These are phyloP conservation scores for Oreortyx pictus DNA, from an alignment of 2,797 vertebrate species.

Conservation along the genomic window DNA sequence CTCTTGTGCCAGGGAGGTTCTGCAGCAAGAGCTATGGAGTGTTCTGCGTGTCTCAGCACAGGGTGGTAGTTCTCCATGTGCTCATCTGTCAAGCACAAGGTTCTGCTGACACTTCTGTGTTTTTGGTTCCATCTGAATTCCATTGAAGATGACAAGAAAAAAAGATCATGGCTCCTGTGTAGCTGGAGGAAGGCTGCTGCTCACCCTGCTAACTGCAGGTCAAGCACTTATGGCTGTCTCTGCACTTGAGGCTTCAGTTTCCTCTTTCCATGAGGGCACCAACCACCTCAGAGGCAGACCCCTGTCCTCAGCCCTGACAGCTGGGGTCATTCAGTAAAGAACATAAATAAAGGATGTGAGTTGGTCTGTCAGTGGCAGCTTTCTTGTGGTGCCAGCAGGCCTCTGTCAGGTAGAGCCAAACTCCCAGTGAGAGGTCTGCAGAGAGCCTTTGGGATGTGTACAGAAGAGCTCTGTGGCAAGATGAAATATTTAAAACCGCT, in stretches of 20 bases:
- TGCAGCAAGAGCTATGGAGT: not conserved
- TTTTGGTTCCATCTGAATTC: not conserved
- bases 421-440: not conserved
- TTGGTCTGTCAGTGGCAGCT: not conserved
- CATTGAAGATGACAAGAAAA: not conserved
- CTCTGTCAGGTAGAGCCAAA: slow-evolving; percentile 14
- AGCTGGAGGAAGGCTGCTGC: not conserved
- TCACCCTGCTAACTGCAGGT: not conserved
- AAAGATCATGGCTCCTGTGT: not conserved
- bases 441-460: slow-evolving; percentile 53
- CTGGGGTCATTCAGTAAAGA: slow-evolving; percentile 2
- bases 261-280: not conserved
- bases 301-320: not conserved
- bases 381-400: slow-evolving; percentile 43
- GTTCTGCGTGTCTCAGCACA: not conserved
- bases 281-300: not conserved
- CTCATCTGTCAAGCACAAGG: not conserved
- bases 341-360: slow-evolving; percentile 46
- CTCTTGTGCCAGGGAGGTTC: not conserved
- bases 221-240: not conserved
- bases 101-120: not conserved
- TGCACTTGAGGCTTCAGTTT: not conserved
- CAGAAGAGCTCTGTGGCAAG: slow-evolving; percentile 38
- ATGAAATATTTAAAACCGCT: slow-evolving; percentile 73
- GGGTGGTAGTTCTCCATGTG: not conserved